Evolutionary conservation across 2,797 vertebrate genomes (phyloP), one percentile per base, ranked within the genome.

Genomic region (Synaphobranchus kaupii): DNA sequence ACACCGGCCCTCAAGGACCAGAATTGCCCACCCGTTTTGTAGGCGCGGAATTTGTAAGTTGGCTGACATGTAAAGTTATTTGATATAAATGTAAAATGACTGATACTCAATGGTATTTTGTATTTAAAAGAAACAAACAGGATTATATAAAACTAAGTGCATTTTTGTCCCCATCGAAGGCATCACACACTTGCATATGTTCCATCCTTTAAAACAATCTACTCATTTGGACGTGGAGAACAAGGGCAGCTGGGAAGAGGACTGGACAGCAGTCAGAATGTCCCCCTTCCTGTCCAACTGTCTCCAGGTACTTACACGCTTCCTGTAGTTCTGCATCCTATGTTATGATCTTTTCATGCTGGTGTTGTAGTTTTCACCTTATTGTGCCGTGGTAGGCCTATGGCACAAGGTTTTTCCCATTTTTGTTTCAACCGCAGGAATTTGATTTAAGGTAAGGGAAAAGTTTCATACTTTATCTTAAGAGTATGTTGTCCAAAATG

Each of bases 141-240:
- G 48, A 85, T 50, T 47, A 48, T 47, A 31, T 81, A 8, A 20
- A 22, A 9, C 44, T 84, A 50, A 58, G 13, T 54, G n/a, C 20
- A 50, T 80, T 68, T 47, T 82, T 80, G 22, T 22, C 85, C 88
- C 1, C 81, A 12, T 89, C 89, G 85, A 91, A 97, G 97, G 34
- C 68, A 90, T 66, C 95, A 97, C 91, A 98, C 97, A 0, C 89
- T 98, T 48, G 95, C 93, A 89, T 90, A 96, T 34, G 93, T 95
- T 20, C 86, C 90, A 66, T 93, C 95, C 34, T 91, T 94, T 90
- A 94, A 92, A 85, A 94, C 87, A 88, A 88, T 97, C 60, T 97
- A 96, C 91, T 94, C 93, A 0, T 98, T 97, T 93, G 97, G 97
- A 39, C 90, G 91, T 89, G 94, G 89, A 86, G 91, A 94, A 22